A percentile compares a stretch with the other conserved stretches of the same genome.
These are phyloP conservation scores for Chrosomus eos DNA, from an alignment of 2,797 vertebrate genomes.

Conservation along the genomic window DNA sequence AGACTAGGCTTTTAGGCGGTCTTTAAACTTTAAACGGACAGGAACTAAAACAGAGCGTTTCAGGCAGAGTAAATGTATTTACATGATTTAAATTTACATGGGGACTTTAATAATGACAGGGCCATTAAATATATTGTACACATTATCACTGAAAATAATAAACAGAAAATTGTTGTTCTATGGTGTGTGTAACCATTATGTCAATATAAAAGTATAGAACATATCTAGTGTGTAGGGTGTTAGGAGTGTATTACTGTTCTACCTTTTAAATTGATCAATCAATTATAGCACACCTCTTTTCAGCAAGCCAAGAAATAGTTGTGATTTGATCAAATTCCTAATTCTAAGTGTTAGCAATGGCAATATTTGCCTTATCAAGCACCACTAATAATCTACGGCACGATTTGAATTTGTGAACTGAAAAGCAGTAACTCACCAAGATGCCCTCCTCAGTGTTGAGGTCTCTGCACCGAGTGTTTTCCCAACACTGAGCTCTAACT, in stretches of 20 bases:
- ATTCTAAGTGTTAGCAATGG: not conserved
- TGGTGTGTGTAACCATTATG: not conserved
- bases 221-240: not conserved
- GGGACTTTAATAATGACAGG: too few species aligned
- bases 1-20: not conserved
- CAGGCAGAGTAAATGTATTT: not conserved
- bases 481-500: constrained; percentile 81
- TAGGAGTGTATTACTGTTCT: not conserved
- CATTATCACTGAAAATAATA: too few species aligned
- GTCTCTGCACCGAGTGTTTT: constrained; percentile 79
- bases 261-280: not conserved
- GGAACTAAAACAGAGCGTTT: not conserved
- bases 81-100: too few species aligned
- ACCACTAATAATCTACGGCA: not conserved
- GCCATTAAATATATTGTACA: too few species aligned
- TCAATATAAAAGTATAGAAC: not conserved
- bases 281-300: not conserved
- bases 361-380: not conserved
- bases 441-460: constrained; percentile 76
- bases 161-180: too few species aligned
- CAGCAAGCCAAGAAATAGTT: not conserved
- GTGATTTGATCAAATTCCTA: not conserved
- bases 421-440: constrained; percentile 74
- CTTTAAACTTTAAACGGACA: not conserved
- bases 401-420: not conserved